These are phyloP conservation scores for Reticulitermes speratus DNA, from an alignment of 1,140 invertebrate genomes.

Conservation along the genomic window DNA sequence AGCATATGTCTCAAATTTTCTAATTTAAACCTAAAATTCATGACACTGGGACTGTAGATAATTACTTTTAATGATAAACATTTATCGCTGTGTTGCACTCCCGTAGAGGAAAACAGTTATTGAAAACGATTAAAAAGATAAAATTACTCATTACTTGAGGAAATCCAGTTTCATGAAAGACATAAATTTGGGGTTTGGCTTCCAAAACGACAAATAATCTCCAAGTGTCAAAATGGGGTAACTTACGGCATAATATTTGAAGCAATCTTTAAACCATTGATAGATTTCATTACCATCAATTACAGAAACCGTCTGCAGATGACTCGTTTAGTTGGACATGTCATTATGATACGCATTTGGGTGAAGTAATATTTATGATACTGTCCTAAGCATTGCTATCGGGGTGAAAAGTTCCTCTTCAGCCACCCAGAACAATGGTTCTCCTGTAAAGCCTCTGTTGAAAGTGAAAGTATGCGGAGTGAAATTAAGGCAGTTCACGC, in stretches of 20 bases:
- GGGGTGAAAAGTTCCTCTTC: too few species aligned
- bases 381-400: too few species aligned
- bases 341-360: not conserved
- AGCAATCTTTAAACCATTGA: not conserved
- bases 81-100: not conserved
- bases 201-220: not conserved
- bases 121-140: not conserved
- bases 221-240: not conserved
- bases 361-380: not conserved
- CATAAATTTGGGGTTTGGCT: not conserved
- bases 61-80: not conserved
- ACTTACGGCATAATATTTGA: not conserved
- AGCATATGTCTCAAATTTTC: too few species aligned
- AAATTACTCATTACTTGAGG: not conserved
- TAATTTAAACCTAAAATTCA: too few species aligned
- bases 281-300: not conserved
- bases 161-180: not conserved
- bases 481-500: not conserved
- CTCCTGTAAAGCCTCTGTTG: not conserved
- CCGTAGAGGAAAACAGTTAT: not conserved
- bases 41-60: not conserved
- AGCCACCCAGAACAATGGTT: not conserved
- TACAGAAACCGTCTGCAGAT: not conserved
- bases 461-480: not conserved
- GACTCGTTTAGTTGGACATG: not conserved